These are phyloP conservation scores for Limosa lapponica DNA, from an alignment of 2,797 vertebrate species.

Conservation along the genomic window DNA sequence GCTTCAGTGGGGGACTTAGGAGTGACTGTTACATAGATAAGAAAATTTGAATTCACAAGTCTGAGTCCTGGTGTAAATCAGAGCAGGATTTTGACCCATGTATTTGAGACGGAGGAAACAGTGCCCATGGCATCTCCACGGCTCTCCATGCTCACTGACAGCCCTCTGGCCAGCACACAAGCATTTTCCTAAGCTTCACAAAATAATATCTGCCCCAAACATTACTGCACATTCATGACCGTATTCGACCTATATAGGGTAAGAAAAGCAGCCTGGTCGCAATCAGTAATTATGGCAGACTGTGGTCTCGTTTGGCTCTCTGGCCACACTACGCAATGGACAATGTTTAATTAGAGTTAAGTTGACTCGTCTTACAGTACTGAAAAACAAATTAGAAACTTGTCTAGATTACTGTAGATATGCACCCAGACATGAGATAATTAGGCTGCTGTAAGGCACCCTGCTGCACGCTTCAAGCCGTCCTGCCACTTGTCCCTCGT, in stretches of 20 bases:
- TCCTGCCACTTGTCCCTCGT: neutral
- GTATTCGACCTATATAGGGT: fast-evolving
- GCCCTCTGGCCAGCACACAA: neutral
- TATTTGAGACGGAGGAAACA: neutral
- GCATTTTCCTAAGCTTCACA: neutral
- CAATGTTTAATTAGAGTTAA: constrained; percentile 3
- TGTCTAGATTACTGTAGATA: constrained; percentile 21
- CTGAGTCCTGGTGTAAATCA: neutral
- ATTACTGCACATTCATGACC: fast-evolving
- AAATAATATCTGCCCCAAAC: neutral
- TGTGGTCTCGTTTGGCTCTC: neutral
- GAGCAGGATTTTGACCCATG: neutral
- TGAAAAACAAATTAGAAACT: constrained; percentile 34
- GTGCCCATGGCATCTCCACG: fast-evolving
- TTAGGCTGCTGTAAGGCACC: neutral
- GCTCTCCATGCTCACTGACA: neutral
- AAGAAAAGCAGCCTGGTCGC: neutral
- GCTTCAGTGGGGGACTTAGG: neutral
- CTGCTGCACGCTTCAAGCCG: neutral
- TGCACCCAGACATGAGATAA: constrained; percentile 10
- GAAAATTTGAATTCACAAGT: neutral
- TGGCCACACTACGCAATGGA: neutral
- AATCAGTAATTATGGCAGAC: neutral
- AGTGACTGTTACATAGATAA: neutral
- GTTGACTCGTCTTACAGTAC: neutral